Evolutionary conservation across 1,140 invertebrate species (phyloP), one percentile per base, ranked within the genome.

Genomic region (Stegodyphus mimosarum): DNA sequence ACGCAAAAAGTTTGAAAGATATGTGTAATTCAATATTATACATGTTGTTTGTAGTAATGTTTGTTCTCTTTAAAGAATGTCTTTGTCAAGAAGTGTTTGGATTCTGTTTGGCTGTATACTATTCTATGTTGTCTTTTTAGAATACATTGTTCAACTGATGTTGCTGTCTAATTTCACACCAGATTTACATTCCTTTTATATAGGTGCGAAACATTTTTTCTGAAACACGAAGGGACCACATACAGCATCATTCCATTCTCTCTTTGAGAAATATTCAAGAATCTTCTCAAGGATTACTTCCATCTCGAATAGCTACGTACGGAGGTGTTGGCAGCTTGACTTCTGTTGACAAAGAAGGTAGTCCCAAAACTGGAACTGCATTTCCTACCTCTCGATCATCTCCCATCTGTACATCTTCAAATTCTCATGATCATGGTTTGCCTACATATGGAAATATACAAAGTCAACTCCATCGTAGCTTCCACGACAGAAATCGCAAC

Each of bases 381-480:
- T 76, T 60, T 18, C 81, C 72, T 10, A 76, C 81, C 51, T 73
- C 81, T 9, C 49, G 81, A 70, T 69, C 81, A 17, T 84, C 81
- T 18, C 81, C 81, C 1, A 5, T 69, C 33, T 67, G 80, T 75
- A 4, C 69, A 71, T 63, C n/a, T 83, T 63, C 70, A 17, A 73
- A 66, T 17, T 76, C 66, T 10, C 83, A 86, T 64, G 75, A 78
- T 48, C 83, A 86, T 48, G 75, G 75, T 52, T 51, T 78, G 9
- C 69, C 85, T 10, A 51, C 77, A n/a, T 79, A 83, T 70, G 77
- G 77, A 0, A 75, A 79, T 48, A 74, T 86, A 18, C 77, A 64
- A 66, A 81, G 51, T 64, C 85, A 86, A 18, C 67, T 83, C 9
- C 86, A 87, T 72, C 86, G 79, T 7, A 87, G 86, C 15, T 87